Base-by-base conservation (phyloP, 2,113 vertebrate genomes). In the Chiloscyllium plagiosum region DNA sequence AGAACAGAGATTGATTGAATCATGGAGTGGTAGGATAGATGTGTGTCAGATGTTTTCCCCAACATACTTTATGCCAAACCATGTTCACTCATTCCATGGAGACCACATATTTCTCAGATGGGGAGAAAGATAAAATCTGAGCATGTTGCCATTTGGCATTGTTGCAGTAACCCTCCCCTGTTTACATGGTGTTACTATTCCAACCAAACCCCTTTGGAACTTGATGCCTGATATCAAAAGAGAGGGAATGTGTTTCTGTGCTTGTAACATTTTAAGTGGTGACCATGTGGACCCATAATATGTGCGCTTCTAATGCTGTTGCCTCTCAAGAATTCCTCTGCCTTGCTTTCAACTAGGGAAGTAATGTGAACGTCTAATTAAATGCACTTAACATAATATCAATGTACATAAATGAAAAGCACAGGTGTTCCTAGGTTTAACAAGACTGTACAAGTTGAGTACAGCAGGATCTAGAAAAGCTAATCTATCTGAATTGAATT, bases 401-500 rank as follows among this genome's bases (percentile, higher is more conserved):
- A 61, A 33, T 61, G 52, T n/a, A 61, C 26, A 90, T 90, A 90
- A 90, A 13, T 52, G 47, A 52, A 87, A 87, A 26, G 87, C 52
- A 20, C 87, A 90, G 87, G 29, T 90, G 87, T 90, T 90, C 26
- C 52, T 33, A n/a, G 26, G 26, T 61, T 90, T 61, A 56, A 61
- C 87, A 90, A 29, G 87, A 90, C 87, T 65, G 26, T 65, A 90
- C 87, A 90, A 56, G 87, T 90, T 83, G 37, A 83, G n/a, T 47
- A 47, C 80, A 47, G 4, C 80, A 83, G 80, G 37, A 83, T 61
- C 29, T 33, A 56, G 15, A 17, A 90, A 61, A 13, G 24, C 29
- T 90, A 65, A 90, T 90, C 87, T 90, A 56, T 15, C 87, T 90
- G 65, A 61, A 90, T 90, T 90, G 29, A 90, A 65, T 90, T 90